phyloP scores from a whole-genome alignment of 2,888 invertebrate genomes.

The Dolichomitus sp. region DNA sequence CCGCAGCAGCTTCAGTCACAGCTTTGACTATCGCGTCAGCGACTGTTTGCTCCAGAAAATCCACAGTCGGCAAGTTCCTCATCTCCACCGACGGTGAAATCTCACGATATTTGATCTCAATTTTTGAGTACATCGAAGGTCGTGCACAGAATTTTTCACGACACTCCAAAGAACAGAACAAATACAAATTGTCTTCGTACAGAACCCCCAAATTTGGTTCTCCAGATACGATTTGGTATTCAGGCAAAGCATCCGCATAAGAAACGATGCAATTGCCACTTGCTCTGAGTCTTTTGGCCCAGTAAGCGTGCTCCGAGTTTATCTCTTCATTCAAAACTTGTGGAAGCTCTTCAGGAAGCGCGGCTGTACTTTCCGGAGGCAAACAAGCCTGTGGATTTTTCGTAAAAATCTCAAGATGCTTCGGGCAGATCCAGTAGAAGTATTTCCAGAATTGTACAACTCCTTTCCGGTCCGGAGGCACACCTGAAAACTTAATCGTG shows the following conservation, averaged over 20 bases:
- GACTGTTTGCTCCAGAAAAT: slow-evolving; percentile 89
- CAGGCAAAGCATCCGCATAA: slow-evolving; percentile 88
- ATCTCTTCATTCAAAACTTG: slow-evolving; percentile 76
- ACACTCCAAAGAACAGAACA: slow-evolving; percentile 88
- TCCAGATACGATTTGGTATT: slow-evolving; percentile 86
- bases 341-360: slow-evolving; percentile 87
- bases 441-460: slow-evolving; percentile 87
- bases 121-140: slow-evolving; percentile 87
- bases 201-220: slow-evolving; percentile 85
- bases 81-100: slow-evolving; percentile 86
- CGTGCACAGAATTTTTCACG: slow-evolving; percentile 87
- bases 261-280: slow-evolving; percentile 89
- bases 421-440: slow-evolving; percentile 89
- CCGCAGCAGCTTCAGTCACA: slow-evolving; percentile 87
- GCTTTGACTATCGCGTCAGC: slow-evolving; percentile 87
- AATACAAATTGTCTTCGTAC: slow-evolving; percentile 87
- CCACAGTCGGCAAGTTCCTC: slow-evolving; percentile 87
- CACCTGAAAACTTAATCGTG: slow-evolving; percentile 83
- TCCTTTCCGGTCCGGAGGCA: slow-evolving; percentile 87
- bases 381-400: slow-evolving; percentile 86
- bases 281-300: slow-evolving; percentile 86
- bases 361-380: slow-evolving; percentile 78
- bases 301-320: slow-evolving; percentile 84
- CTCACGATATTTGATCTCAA: slow-evolving; percentile 84
- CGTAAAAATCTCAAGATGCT: slow-evolving; percentile 87